Percentiles rank a stretch among this genome's conserved stretches.
Evolutionary conservation across 2,888 invertebrate species (phyloP).

Genomic region (Amaurobius ferox): DNA sequence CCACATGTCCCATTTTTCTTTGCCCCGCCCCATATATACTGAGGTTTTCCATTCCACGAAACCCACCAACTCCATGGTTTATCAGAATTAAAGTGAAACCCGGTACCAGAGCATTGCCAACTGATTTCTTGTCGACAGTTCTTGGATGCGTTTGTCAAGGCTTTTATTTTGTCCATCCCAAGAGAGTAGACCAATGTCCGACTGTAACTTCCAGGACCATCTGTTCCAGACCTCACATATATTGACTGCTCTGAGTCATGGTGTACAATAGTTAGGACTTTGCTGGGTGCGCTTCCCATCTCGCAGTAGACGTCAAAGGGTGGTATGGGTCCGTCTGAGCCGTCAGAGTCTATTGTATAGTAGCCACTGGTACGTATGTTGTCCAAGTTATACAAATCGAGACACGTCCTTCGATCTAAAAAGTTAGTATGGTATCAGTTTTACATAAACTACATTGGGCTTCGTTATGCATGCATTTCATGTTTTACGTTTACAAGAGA

Average conservation of each 20-base stretch:
- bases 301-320: slow-evolving; percentile 74
- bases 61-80: slow-evolving; percentile 73
- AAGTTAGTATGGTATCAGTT: too few species aligned
- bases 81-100: slow-evolving; percentile 73
- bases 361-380: slow-evolving; percentile 72
- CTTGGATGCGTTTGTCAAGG: slow-evolving; percentile 73
- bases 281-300: slow-evolving; percentile 41
- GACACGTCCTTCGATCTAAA: slow-evolving; percentile 71
- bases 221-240: slow-evolving; percentile 73
- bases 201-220: slow-evolving; percentile 74
- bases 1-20: slow-evolving; percentile 71
- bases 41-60: slow-evolving; percentile 63
- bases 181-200: slow-evolving; percentile 74
- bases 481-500: too few species aligned
- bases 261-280: slow-evolving; percentile 74
- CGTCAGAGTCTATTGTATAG: slow-evolving; percentile 74
- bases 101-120: slow-evolving; percentile 74
- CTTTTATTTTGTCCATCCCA: slow-evolving; percentile 72
- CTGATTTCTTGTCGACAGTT: slow-evolving; percentile 74
- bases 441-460: too few species aligned
- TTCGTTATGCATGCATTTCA: too few species aligned
- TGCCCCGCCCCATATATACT: slow-evolving; percentile 74
- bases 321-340: slow-evolving; percentile 70
- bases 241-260: slow-evolving; percentile 75
- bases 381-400: slow-evolving; percentile 73